Conservation (phyloP, 2,888 invertebrate species). For the Thymelicus lineola region DNA sequence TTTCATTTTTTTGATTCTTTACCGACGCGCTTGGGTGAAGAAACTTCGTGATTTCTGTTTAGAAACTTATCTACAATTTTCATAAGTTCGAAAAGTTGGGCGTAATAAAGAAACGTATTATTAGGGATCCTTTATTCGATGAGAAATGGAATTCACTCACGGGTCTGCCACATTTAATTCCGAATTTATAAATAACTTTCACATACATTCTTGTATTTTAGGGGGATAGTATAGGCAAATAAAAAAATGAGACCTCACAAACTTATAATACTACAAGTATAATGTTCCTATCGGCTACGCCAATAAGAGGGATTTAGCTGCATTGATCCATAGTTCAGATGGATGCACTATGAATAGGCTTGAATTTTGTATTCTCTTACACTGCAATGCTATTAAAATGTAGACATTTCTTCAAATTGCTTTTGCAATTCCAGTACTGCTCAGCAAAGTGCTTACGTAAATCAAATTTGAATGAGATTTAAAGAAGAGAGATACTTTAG, state of each 20-base stretch:
- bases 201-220: too few species aligned
- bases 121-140: not conserved
- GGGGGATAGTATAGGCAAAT: too few species aligned
- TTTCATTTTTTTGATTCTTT: conserved; percentile 60
- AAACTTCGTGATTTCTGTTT: conserved; percentile 54
- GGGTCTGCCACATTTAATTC: not conserved
- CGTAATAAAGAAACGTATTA: conserved; percentile 52
- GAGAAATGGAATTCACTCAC: not conserved
- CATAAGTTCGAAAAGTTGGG: conserved; percentile 48
- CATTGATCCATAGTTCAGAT: too few species aligned
- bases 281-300: too few species aligned
- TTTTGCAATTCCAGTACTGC: not conserved
- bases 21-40: conserved; percentile 45
- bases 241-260: too few species aligned
- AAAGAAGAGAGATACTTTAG: not conserved
- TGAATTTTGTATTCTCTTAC: too few species aligned
- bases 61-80: conserved; percentile 50
- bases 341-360: too few species aligned
- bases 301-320: too few species aligned
- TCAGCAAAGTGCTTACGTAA: conserved; percentile 1
- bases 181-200: too few species aligned
- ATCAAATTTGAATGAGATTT: conserved; percentile 10
- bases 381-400: not conserved
- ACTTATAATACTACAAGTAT: too few species aligned
- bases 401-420: not conserved